Evolutionary conservation across 2,888 invertebrate species (phyloP).

Genomic region (Poecilus cupreus): DNA sequence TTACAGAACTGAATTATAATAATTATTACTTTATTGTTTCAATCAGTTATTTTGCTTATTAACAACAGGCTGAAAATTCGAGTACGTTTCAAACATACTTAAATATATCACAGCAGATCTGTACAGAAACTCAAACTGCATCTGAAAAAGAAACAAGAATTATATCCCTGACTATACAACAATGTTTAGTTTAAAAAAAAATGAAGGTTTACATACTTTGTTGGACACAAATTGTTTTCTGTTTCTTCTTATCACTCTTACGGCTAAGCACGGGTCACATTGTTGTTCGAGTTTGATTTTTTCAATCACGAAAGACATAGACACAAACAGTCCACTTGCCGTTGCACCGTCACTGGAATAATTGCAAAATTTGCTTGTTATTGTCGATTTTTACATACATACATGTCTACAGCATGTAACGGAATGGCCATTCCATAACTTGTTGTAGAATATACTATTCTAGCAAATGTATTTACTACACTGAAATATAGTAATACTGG

Average conservation of each 20-base stretch:
- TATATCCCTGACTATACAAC: too few species aligned
- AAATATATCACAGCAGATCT: conserved; percentile 69
- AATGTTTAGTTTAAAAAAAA: background rate
- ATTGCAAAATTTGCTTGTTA: background rate
- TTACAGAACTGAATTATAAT: background rate
- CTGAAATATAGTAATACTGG: too few species aligned
- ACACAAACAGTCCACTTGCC: conserved; percentile 73
- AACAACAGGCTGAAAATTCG: conserved; percentile 66
- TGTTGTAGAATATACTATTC: too few species aligned
- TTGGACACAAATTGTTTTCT: conserved; percentile 70
- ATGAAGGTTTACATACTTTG: conserved; percentile 66
- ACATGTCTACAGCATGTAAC: too few species aligned
- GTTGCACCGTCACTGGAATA: conserved; percentile 72
- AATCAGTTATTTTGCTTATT: background rate
- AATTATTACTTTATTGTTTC: background rate
- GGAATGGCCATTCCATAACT: too few species aligned
- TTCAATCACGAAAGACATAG: conserved; percentile 72
- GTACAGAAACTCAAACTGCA: conserved; percentile 70
- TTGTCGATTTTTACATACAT: too few species aligned
- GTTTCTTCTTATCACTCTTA: conserved; percentile 72
- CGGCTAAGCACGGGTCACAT: conserved; percentile 74
- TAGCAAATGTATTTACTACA: too few species aligned
- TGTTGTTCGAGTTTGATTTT: conserved; percentile 74
- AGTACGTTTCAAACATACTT: conserved; percentile 69
- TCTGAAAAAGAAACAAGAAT: conserved; percentile 64